Evolutionary conservation across 2,797 vertebrate species (phyloP), one percentile per base, ranked within the genome.

Genomic region (Gallinago nigripennis): DNA sequence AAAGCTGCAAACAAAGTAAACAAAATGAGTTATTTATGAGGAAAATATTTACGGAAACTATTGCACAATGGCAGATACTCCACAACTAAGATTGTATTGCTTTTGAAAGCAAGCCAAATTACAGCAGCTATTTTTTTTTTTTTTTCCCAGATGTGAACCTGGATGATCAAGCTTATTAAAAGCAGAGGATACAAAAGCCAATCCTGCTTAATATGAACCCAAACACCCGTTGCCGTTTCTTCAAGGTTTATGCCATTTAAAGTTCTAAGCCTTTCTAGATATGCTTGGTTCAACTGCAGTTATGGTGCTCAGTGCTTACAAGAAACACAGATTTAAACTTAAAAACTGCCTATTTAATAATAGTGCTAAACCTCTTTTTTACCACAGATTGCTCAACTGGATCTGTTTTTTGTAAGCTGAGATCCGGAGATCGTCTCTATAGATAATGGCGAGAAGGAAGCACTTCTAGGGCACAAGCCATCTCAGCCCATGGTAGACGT

Each of bases 21-120:
- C 54, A 83, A 33, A 66, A 24, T 46, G 69, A 90, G 56, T 88
- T 19, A 84, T 72, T 70, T 70, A 51, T 46, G 9, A 25, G 33
- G 23, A 82, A 82, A 95, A 64, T 51, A 45, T 84, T 91, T 95
- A 81, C 31, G 30, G 35, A 68, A 89, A 61, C 46, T 76, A 57
- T 69, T 75, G 54, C 51, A 53, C 35, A 39, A 35, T 82, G 71
- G 45, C 64, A 85, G 39, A 27, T 46, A 82, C 35, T 86, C 51
- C 73, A 72, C 20, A 90, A 94, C 79, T 73, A 92, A 89, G 71
- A 60, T 5, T 31, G 7, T 28, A 66, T 28, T 75, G 65, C 4
- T 60, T 80, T 64, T 86, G 73, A 72, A 90, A 80, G 60, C 0
- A 0, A 76, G 56, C 48, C 60, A 90, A 82, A 43, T 45, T 65